Conservation (phyloP, 1,140 invertebrate genomes). For the Lucilia sericata region DNA sequence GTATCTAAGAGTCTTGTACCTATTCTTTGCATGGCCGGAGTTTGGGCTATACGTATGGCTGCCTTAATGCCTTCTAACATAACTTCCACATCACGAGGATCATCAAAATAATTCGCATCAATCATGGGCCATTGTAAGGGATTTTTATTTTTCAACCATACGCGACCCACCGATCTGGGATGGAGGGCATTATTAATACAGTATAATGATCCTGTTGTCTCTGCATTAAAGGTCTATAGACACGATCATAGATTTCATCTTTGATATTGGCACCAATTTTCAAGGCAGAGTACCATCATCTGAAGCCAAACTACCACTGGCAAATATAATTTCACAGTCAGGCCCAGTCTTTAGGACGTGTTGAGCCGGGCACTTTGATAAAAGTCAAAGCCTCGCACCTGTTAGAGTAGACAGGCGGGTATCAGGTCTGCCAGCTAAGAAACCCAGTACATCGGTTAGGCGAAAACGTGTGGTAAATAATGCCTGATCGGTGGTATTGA, state of each 20-base stretch:
- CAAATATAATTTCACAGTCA: slow-evolving; percentile 74
- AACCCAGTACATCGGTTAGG: slow-evolving; percentile 68
- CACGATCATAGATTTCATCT: slow-evolving; percentile 72
- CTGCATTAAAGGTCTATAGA: slow-evolving; percentile 72
- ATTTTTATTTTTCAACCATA: slow-evolving; percentile 77
- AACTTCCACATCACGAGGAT: slow-evolving; percentile 75
- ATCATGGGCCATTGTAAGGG: slow-evolving; percentile 80
- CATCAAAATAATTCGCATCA: slow-evolving; percentile 79
- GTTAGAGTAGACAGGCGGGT: slow-evolving; percentile 69
- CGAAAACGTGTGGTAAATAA: slow-evolving; percentile 56
- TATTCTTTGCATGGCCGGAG: slow-evolving; percentile 73
- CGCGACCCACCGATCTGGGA: slow-evolving; percentile 79
- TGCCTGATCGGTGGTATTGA: slow-evolving; percentile 68
- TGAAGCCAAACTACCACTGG: slow-evolving; percentile 72
- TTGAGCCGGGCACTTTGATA: slow-evolving; percentile 72
- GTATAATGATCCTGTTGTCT: slow-evolving; percentile 72
- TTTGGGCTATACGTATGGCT: slow-evolving; percentile 72
- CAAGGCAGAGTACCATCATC: slow-evolving; percentile 74
- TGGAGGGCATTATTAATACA: slow-evolving; percentile 77
- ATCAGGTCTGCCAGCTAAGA: slow-evolving; percentile 69
- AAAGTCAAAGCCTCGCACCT: slow-evolving; percentile 75
- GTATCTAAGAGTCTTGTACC: slow-evolving; percentile 71
- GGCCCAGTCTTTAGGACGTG: slow-evolving; percentile 70
- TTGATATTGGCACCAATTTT: slow-evolving; percentile 71
- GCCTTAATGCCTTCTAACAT: slow-evolving; percentile 77